Base-by-base conservation (phyloP, 30 jellyfish, hydroid and myxozoan species). In the Chrysaora quinquecirrha region DNA sequence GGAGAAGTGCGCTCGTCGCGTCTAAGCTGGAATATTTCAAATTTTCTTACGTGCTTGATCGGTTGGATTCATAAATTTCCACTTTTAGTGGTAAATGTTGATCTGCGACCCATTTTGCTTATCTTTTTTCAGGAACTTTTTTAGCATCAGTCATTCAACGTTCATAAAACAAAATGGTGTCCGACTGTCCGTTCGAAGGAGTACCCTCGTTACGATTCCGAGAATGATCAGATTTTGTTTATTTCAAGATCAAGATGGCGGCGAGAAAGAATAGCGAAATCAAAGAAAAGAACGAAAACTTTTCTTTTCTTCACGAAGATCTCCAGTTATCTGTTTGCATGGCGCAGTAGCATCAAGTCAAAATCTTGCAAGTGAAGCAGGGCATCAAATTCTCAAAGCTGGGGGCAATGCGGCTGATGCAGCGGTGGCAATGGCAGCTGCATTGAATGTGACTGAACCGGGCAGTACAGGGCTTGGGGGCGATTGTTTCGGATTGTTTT, bases 41-140 rank as follows among this genome's bases (percentile, higher is more conserved):
- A 10, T 30, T 27, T 9, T 46, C 96, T 73, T 87, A 68, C 99
- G 94, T 18, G 99, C 99, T 74, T 80, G 99, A 69, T 94, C 99
- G 2, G 99, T 94, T 1, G 99, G 99, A 84, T 94, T 94, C 99
- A 94, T 94, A 32, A 89, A 94, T 88, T 87, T 77, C 99, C 99
- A 82, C 99, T 94, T 66, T 94, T 94, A 0, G 99, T 94, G 84
- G 99, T 94, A 52, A 64, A 88, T 25, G 99, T 94, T 6, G 99
- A 94, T 78, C 99, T 50, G 12, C 99, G 82, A 2, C 99, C 99
- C 99, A 94, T 94, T 71, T 73, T 73, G 34, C 29, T 23, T 28
- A 11, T 29, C 48, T 64, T 6, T 6, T 64, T 38, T 38, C n/a
- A n/a, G n/a, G n/a, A n/a, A n/a, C n/a, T n/a, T n/a, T n/a, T n/a